Conservation (phyloP, 2,888 invertebrate species). For the Pherbina coryleti region DNA sequence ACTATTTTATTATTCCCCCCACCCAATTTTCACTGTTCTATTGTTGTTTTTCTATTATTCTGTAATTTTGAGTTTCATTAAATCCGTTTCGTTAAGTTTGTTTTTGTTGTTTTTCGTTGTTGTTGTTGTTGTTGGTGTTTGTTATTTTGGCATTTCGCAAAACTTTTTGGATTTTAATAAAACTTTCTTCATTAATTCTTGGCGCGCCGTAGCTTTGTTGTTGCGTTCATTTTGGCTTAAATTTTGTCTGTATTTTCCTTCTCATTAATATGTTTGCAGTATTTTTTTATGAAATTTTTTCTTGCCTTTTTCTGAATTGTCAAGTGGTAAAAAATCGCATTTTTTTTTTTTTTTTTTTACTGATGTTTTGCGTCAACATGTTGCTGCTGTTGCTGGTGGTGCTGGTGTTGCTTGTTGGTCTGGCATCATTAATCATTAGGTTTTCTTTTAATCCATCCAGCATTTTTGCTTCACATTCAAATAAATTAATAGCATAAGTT, state of each 20-base stretch:
- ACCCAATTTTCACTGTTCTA: not conserved
- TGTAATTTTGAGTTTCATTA: conserved; percentile 48
- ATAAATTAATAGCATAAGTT: too few species aligned
- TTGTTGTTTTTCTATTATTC: conserved; percentile 18
- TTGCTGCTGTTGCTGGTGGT: conserved; percentile 1
- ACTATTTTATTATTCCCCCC: not conserved
- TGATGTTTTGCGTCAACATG: conserved; percentile 4
- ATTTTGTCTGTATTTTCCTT: conserved; percentile 9
- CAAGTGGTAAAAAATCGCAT: conserved; percentile 37
- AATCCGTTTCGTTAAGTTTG: conserved; percentile 43
- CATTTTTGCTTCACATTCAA: too few species aligned
- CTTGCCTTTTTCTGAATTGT: conserved; percentile 43
- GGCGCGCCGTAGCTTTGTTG: conserved; percentile 46
- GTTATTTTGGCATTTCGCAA: not conserved
- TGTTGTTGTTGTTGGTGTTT: conserved; percentile 6
- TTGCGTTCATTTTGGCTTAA: not conserved
- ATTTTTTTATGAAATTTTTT: conserved; percentile 2
- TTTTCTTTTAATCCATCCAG: not conserved
- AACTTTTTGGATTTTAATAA: conserved; percentile 46
- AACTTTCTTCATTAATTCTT: conserved; percentile 66
- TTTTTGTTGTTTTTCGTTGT: conserved; percentile 10
- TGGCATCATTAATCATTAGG: conserved; percentile 23
- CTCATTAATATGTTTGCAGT: conserved; percentile 15
- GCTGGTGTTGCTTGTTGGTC: not conserved
- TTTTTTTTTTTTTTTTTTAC: conserved; percentile 6